Conservation (phyloP, 53 echinoderm and acorn worm genomes). For the Temnopleurus reevesii region DNA sequence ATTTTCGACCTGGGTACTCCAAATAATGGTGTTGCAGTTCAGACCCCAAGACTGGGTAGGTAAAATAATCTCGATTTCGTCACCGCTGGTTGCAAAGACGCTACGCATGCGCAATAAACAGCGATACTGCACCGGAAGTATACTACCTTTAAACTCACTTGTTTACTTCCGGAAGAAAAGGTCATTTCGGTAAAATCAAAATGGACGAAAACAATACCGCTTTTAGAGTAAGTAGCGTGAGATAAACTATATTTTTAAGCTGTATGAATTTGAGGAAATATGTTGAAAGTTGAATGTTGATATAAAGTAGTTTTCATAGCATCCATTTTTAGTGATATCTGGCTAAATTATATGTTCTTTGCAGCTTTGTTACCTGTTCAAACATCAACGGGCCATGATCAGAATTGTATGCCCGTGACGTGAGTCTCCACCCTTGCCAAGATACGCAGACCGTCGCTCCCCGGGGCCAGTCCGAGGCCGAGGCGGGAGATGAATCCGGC, state of each 20-base stretch:
- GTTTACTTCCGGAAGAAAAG: neutral
- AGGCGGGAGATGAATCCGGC: too few relatives aligned
- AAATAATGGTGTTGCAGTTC: too few relatives aligned
- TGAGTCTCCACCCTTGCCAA: too few relatives aligned
- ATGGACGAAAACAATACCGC: conserved; percentile 44
- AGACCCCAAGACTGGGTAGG: neutral
- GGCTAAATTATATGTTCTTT: neutral
- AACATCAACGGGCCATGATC: too few relatives aligned
- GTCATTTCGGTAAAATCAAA: neutral
- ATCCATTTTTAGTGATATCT: neutral
- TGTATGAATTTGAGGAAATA: too few relatives aligned
- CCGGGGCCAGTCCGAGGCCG: too few relatives aligned
- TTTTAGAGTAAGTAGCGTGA: conserved; percentile 9
- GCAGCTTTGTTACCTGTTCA: neutral
- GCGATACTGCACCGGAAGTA: neutral
- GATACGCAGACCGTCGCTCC: too few relatives aligned
- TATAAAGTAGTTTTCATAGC: neutral
- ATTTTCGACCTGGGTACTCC: too few relatives aligned
- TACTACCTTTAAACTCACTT: too few relatives aligned
- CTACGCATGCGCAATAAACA: conserved; percentile 67
- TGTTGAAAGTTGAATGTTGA: too few relatives aligned
- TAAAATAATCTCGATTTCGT: conserved; percentile 25
- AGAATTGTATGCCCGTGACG: too few relatives aligned
- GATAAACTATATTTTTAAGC: neutral
- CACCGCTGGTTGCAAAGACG: conserved; percentile 62